Conservation (phyloP, 1,140 invertebrate species). For the Gryllus bimaculatus region DNA sequence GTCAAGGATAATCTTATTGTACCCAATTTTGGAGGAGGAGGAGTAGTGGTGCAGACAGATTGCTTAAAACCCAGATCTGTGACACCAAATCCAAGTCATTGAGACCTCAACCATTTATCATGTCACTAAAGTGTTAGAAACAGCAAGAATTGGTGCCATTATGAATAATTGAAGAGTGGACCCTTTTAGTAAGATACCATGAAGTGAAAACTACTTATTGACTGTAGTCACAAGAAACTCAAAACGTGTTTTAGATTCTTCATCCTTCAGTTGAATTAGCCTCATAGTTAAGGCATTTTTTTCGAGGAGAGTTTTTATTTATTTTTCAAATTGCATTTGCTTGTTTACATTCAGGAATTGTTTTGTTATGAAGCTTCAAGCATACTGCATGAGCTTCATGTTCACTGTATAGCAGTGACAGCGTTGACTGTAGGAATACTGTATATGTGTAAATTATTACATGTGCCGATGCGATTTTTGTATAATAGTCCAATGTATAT, state of each 20-base stretch:
- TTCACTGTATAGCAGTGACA: not conserved
- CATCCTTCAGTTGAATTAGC: not conserved
- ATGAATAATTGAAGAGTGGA: not conserved
- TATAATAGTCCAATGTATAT: not conserved
- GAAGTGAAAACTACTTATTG: not conserved
- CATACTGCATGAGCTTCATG: not conserved
- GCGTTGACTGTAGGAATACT: not conserved
- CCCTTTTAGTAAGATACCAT: not conserved
- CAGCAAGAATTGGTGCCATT: not conserved
- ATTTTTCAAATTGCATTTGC: not conserved
- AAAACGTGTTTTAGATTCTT: not conserved
- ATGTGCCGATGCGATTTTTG: not conserved
- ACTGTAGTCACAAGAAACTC: not conserved
- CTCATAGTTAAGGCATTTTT: not conserved
- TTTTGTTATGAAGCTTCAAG: not conserved
- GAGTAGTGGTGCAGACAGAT: conserved; percentile 64
- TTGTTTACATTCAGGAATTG: not conserved
- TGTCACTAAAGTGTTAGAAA: not conserved
- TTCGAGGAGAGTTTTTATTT: not conserved
- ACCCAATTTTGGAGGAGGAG: conserved; percentile 78
- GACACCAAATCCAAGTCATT: not conserved
- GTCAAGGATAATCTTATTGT: conserved; percentile 97
- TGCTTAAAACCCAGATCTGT: conserved; percentile 36
- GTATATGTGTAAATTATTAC: not conserved
- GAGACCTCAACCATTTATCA: not conserved